phyloP scores from a whole-genome alignment of 2,113 vertebrate species.

The Aphyosemion australe region DNA sequence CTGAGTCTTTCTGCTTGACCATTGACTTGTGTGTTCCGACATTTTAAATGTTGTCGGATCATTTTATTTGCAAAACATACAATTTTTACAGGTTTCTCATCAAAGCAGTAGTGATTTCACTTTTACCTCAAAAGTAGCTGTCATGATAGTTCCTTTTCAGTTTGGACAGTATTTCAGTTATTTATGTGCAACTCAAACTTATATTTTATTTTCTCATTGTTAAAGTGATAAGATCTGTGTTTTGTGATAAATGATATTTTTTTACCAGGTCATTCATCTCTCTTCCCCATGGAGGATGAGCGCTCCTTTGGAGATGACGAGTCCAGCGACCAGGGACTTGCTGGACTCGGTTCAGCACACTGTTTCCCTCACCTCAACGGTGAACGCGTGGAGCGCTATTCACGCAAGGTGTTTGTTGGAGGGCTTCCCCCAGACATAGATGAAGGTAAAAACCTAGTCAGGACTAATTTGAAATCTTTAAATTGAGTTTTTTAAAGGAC shows the following conservation, averaged over 20 bases:
- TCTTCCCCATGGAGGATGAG: slow-evolving; percentile 98
- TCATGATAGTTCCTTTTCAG: not conserved
- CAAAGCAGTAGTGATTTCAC: not conserved
- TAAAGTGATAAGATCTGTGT: not conserved
- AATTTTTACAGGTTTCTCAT: not conserved
- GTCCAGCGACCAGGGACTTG: slow-evolving; percentile 89
- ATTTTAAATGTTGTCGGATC: not conserved
- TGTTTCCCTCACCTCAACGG: slow-evolving; percentile 98
- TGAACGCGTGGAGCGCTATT: slow-evolving; percentile 94
- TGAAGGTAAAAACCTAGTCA: slow-evolving; percentile 84
- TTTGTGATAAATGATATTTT: slow-evolving; percentile 19
- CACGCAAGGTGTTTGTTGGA: slow-evolving; percentile 97
- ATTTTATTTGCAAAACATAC: not conserved
- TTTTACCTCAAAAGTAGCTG: not conserved
- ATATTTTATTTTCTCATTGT: not conserved
- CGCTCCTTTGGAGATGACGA: slow-evolving; percentile 92
- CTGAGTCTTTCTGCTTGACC: slow-evolving; percentile 47
- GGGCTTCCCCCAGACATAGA: slow-evolving; percentile 97
- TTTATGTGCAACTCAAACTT: slow-evolving; percentile 11
- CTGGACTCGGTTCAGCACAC: slow-evolving; percentile 92
- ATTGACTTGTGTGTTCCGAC: not conserved
- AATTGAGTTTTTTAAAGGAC: not conserved
- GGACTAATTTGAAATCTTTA: not conserved
- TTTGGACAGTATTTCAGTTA: slow-evolving; percentile 2
- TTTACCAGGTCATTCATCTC: slow-evolving; percentile 89